phyloP scores from a whole-genome alignment of 2,113 vertebrate species.

The Salvelinus sp. region DNA sequence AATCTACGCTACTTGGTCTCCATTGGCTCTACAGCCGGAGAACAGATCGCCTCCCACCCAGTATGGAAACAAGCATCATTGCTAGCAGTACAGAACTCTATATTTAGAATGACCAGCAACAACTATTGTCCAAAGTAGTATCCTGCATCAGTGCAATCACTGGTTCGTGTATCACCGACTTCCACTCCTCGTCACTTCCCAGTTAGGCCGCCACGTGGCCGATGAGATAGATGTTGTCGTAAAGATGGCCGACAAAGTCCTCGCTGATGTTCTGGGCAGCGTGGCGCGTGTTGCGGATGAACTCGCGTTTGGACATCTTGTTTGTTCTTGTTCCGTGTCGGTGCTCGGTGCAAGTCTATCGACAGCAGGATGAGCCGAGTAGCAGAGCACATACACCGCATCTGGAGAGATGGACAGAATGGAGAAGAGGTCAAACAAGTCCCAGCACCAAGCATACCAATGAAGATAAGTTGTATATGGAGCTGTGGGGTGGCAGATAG shows the following conservation, averaged over 20 bases:
- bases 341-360: no score
- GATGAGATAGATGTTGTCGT: slow-evolving; percentile 99
- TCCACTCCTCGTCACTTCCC: no score
- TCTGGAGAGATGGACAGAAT: slow-evolving; percentile 70
- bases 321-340: no score
- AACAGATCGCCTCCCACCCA: neutral
- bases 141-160: slow-evolving; percentile 3
- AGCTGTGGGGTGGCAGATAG: no score
- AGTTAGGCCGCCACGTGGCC: slow-evolving; percentile 94
- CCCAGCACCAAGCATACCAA: no score
- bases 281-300: slow-evolving; percentile 94
- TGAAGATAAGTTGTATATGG: no score
- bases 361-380: slow-evolving; percentile 98
- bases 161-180: no score
- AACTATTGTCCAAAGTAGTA: slow-evolving; percentile 12
- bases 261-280: slow-evolving; percentile 97
- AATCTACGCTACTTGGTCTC: neutral
- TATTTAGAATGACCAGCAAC: neutral
- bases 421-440: no score
- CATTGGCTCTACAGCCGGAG: neutral
- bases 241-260: slow-evolving; percentile 98
- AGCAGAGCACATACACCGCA: slow-evolving; percentile 97
- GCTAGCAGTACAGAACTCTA: neutral
- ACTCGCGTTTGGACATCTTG: slow-evolving; percentile 99
- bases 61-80: neutral